These are phyloP conservation scores for Scytalopus superciliaris DNA, from an alignment of 2,113 vertebrate genomes.

Conservation along the genomic window DNA sequence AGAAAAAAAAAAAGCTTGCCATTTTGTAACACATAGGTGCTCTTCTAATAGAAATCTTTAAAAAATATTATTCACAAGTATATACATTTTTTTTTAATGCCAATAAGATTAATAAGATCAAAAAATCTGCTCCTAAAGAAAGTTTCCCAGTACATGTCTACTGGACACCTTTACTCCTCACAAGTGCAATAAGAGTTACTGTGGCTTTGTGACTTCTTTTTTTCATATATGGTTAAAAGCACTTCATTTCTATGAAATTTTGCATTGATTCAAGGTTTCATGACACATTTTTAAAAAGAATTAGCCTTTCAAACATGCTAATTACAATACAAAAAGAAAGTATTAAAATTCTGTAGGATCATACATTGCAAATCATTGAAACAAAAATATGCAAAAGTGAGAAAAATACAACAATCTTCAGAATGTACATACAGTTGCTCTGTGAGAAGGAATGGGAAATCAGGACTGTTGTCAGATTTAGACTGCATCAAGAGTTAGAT, in stretches of 20 bases:
- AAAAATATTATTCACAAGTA: neutral
- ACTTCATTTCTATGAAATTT: neutral
- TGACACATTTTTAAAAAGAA: neutral
- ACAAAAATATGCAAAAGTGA: neutral
- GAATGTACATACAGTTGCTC: neutral
- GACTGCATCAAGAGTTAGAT: neutral
- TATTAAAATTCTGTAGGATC: neutral
- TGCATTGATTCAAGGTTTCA: neutral
- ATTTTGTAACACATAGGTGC: neutral
- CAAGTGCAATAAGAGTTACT: neutral
- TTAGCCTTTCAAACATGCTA: neutral
- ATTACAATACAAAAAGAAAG: neutral
- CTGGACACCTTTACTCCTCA: neutral
- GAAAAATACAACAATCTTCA: neutral
- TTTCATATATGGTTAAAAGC: neutral
- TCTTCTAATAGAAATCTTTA: neutral
- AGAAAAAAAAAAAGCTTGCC: accelerated
- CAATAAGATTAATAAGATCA: neutral
- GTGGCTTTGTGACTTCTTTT: neutral
- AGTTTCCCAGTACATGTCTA: neutral
- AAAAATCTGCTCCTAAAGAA: neutral
- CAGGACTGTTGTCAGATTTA: neutral
- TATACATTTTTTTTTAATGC: neutral
- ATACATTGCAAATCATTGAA: neutral
- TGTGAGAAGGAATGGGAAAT: neutral